phyloP scores from a whole-genome alignment of 2,113 vertebrate genomes.

The Saiga tatarica region DNA sequence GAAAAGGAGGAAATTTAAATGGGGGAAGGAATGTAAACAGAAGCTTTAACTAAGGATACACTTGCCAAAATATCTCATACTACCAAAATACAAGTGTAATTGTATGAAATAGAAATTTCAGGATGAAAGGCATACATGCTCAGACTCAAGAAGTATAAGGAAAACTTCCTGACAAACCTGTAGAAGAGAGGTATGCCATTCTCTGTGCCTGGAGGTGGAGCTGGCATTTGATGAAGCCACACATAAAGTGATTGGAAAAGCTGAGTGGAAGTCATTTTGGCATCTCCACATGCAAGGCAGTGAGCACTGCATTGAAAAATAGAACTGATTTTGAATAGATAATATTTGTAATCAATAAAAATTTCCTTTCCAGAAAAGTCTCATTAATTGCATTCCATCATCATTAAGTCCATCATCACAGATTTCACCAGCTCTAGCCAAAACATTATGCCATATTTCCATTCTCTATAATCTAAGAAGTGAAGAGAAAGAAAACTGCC shows the following conservation, averaged over 20 bases:
- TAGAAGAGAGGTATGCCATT: background rate
- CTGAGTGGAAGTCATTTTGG: background rate
- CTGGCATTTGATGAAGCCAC: background rate
- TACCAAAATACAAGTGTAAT: background rate
- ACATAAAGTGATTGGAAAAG: background rate
- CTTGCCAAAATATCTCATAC: background rate
- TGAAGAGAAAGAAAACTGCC: background rate
- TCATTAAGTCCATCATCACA: background rate
- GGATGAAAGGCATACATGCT: background rate
- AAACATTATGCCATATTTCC: background rate
- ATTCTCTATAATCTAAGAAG: background rate
- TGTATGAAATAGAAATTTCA: background rate
- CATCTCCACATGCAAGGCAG: no score
- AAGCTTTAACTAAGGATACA: background rate
- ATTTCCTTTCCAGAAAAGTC: background rate
- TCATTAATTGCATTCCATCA: background rate
- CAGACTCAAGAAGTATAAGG: background rate
- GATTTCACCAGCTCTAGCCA: background rate
- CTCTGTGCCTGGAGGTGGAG: background rate
- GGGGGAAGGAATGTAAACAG: background rate
- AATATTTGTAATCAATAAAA: background rate
- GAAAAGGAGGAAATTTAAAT: background rate
- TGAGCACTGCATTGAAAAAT: background rate
- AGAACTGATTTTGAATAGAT: background rate
- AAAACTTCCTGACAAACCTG: background rate